These are phyloP conservation scores for Pygoscelis antarcticus DNA, from an alignment of 2,113 vertebrate species.

Conservation along the genomic window DNA sequence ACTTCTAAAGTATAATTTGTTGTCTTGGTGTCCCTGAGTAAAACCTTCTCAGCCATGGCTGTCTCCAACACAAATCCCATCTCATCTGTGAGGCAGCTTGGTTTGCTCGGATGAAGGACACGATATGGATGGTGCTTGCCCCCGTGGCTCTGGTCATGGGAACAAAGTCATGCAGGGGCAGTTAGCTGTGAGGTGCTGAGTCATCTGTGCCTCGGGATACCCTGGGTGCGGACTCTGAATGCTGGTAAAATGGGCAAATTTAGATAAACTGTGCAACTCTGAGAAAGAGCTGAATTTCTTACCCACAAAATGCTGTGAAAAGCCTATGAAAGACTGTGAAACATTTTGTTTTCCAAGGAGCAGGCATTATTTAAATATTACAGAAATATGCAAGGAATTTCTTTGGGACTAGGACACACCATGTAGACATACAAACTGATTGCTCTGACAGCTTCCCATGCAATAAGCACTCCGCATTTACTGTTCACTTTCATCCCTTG, in stretches of 20 bases:
- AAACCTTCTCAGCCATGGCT: background rate
- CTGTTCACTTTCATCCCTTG: background rate
- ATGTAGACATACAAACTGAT: background rate
- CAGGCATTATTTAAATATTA: background rate
- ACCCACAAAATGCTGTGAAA: background rate
- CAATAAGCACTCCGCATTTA: background rate
- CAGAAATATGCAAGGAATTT: slow-evolving; percentile 3
- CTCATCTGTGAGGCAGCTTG: background rate
- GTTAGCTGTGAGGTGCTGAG: background rate
- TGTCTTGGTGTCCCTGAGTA: background rate
- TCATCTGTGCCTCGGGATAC: background rate
- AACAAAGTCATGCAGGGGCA: background rate
- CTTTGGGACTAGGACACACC: background rate
- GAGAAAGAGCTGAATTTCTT: slow-evolving; percentile 14
- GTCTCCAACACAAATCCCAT: background rate
- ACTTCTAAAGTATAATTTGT: background rate
- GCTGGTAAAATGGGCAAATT: background rate
- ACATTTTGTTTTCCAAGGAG: slow-evolving; percentile 13
- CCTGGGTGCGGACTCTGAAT: background rate
- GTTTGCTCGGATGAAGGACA: background rate
- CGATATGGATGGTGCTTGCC: accelerated
- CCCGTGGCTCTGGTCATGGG: background rate
- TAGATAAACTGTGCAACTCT: background rate
- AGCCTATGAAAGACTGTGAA: background rate
- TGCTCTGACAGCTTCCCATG: slow-evolving; percentile 24